Evolutionary conservation across 1,140 invertebrate genomes (phyloP).

Genomic region (Pseudoatta argentina): DNA sequence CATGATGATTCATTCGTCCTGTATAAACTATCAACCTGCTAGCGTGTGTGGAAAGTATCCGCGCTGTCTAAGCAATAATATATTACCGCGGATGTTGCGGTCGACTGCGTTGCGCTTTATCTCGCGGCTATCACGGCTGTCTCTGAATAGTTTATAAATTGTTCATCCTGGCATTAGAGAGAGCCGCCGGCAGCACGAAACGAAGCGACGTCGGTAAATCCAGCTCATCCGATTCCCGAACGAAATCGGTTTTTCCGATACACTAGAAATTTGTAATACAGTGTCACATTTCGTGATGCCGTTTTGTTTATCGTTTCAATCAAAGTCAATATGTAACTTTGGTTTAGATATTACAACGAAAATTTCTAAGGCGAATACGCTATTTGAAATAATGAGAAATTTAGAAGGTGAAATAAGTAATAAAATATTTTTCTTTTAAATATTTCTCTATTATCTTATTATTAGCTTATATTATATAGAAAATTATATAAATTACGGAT

Average conservation of each 20-base stretch:
- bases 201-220: constrained; percentile 41
- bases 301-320: constrained; percentile 39
- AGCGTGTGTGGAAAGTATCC: constrained; percentile 28
- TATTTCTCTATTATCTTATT: neutral
- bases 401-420: neutral
- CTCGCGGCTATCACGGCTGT: constrained; percentile 59
- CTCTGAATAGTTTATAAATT: constrained; percentile 65
- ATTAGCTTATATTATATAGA: neutral
- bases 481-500: neutral
- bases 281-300: constrained; percentile 10
- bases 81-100: constrained; percentile 54
- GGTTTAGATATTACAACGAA: neutral
- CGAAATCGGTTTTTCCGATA: constrained; percentile 25
- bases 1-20: constrained; percentile 19
- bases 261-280: constrained; percentile 38
- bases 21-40: constrained; percentile 38
- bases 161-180: constrained; percentile 46
- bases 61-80: constrained; percentile 58
- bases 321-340: neutral
- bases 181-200: constrained; percentile 26
- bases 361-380: neutral
- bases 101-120: constrained; percentile 51
- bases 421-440: neutral
- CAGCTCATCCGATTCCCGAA: constrained; percentile 48
- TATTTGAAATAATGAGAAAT: neutral